Evolutionary conservation across 2,888 invertebrate species (phyloP).

Genomic region (Desoria tigrina): DNA sequence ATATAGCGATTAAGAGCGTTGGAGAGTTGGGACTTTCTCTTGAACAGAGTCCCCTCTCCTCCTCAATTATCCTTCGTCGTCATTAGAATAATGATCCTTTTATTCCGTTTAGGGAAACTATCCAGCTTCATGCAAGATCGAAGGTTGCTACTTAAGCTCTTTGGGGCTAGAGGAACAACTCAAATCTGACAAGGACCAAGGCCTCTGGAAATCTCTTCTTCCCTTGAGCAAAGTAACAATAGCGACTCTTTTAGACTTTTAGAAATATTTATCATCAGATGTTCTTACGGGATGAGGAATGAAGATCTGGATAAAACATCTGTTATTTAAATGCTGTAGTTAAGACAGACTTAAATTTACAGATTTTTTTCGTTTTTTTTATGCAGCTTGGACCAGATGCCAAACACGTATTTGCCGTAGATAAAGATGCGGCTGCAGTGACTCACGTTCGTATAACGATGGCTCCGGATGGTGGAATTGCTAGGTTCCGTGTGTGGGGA

Average conservation of each 20-base stretch:
- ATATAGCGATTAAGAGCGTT: neutral
- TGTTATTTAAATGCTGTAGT: no score
- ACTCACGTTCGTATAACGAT: constrained; percentile 66
- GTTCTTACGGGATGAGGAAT: no score
- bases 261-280: no score
- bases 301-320: no score
- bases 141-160: constrained; percentile 57
- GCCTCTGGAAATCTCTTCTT: constrained; percentile 61
- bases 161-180: constrained; percentile 54
- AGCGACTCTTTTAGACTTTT: no score
- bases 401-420: constrained; percentile 29
- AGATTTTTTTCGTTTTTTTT: no score
- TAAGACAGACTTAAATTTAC: no score
- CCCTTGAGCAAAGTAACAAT: constrained; percentile 62
- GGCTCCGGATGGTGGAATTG: constrained; percentile 68
- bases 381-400: constrained; percentile 34
- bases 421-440: constrained; percentile 13
- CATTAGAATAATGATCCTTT: constrained; percentile 5
- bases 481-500: constrained; percentile 62
- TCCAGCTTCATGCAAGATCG: constrained; percentile 65
- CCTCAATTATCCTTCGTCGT: neutral
- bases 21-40: neutral
- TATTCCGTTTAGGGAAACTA: constrained; percentile 59
- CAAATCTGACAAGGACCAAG: constrained; percentile 55
- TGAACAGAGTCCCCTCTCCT: no score